These are phyloP conservation scores for Sinonovacula constricta DNA, from an alignment of 1,140 invertebrate genomes.

Conservation along the genomic window DNA sequence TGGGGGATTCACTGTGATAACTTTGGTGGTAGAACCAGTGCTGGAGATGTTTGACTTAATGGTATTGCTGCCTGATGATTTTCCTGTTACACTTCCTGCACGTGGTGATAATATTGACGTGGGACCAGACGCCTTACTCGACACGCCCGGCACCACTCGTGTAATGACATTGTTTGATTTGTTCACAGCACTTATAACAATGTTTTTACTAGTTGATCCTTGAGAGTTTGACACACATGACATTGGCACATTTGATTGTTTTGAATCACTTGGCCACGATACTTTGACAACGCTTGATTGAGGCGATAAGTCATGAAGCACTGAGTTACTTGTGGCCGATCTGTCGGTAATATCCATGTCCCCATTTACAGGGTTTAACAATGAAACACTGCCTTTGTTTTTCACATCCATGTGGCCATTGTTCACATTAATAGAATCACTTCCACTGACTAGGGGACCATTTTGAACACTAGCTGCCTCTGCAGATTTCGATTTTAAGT, in stretches of 20 bases:
- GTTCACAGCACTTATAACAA: constrained; percentile 72
- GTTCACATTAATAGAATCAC: constrained; percentile 39
- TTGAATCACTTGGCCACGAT: constrained; percentile 33
- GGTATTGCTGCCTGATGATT: constrained; percentile 51
- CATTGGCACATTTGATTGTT: constrained; percentile 22
- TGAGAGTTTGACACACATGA: constrained; percentile 15
- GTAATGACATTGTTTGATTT: constrained; percentile 72
- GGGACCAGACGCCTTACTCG: constrained; percentile 56
- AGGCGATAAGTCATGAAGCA: neutral
- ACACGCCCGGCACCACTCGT: constrained; percentile 64
- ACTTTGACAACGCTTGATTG: constrained; percentile 45
- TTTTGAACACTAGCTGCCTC: constrained; percentile 50
- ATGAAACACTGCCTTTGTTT: constrained; percentile 59
- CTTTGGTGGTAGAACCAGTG: constrained; percentile 62
- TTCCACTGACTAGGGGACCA: constrained; percentile 56
- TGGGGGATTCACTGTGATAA: constrained; percentile 71
- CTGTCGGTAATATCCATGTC: constrained; percentile 60
- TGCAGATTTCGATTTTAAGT: constrained; percentile 42
- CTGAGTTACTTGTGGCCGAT: constrained; percentile 2
- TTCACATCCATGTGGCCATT: constrained; percentile 59
- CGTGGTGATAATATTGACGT: constrained; percentile 71
- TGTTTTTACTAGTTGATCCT: constrained; percentile 63
- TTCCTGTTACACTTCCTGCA: constrained; percentile 58
- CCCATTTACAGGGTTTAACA: constrained; percentile 63
- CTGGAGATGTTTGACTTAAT: constrained; percentile 37